Evolutionary conservation across 2,888 invertebrate species (phyloP).

Genomic region (Sminthurinus aureus): DNA sequence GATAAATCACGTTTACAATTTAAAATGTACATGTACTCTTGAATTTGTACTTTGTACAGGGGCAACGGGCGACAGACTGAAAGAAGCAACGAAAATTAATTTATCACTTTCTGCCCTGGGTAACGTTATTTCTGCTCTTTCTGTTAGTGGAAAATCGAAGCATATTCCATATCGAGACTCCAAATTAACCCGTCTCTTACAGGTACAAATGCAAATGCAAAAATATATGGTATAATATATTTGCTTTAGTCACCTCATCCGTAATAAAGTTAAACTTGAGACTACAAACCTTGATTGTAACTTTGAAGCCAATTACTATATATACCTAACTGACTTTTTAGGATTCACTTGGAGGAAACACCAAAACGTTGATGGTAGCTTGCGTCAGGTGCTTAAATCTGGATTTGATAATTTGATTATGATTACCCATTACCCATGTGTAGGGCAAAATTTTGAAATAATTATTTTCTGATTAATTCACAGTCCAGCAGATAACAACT

Average conservation of each 20-base stretch:
- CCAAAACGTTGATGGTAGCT: constrained; percentile 87
- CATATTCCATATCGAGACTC: constrained; percentile 86
- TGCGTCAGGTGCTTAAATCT: constrained; percentile 68
- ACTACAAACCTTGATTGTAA: no score
- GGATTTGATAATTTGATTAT: no score
- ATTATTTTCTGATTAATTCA: not conserved
- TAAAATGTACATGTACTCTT: no score
- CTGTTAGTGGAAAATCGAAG: constrained; percentile 79
- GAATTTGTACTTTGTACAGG: constrained; percentile 66
- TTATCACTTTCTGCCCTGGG: constrained; percentile 85
- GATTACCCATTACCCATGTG: no score
- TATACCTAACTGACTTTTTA: constrained; percentile 60
- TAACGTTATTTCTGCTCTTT: constrained; percentile 89
- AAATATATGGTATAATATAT: not conserved
- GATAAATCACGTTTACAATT: no score
- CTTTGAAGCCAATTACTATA: not conserved
- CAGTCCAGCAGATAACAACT: constrained; percentile 80
- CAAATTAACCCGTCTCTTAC: constrained; percentile 79
- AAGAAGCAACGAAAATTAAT: constrained; percentile 90
- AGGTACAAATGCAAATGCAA: constrained; percentile 64
- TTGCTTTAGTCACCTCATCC: no score
- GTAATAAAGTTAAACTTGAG: no score
- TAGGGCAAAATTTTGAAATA: no score
- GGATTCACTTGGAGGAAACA: constrained; percentile 86
- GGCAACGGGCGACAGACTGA: constrained; percentile 83